phyloP scores from a whole-genome alignment of 1,140 invertebrate genomes.

The Monochamus saltuarius region DNA sequence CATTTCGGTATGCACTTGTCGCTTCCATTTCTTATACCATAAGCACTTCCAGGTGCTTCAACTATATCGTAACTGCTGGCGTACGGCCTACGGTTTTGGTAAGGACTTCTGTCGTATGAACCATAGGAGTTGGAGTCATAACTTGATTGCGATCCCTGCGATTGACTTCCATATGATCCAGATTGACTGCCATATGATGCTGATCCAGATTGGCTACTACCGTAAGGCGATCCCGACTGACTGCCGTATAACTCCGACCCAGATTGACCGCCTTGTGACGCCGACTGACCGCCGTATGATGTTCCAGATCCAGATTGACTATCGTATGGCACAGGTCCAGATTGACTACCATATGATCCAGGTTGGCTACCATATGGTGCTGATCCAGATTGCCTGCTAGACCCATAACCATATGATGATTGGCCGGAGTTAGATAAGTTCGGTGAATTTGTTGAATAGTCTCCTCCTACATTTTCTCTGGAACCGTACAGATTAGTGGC shows the following conservation, averaged over 20 bases:
- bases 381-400: not conserved
- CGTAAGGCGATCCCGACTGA: slow-evolving; percentile 1
- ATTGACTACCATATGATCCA: not conserved
- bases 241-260: not conserved
- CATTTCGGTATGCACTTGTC: slow-evolving; percentile 82
- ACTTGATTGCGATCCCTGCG: not conserved
- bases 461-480: not conserved
- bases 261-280: not conserved
- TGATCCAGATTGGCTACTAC: slow-evolving; percentile 2
- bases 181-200: not conserved
- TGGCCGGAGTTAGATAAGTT: too few relatives aligned
- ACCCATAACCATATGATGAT: too few relatives aligned
- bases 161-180: slow-evolving; percentile 10
- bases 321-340: not conserved
- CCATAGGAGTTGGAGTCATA: slow-evolving; percentile 12
- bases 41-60: slow-evolving; percentile 58
- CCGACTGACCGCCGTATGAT: not conserved
- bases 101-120: slow-evolving; percentile 29
- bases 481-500: not conserved
- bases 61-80: slow-evolving; percentile 57
- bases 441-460: too few relatives aligned
- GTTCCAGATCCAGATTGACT: slow-evolving; percentile 4
- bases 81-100: slow-evolving; percentile 37
- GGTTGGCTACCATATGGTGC: not conserved
- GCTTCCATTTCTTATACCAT: slow-evolving; percentile 60